Percentiles rank a stretch among this genome's conserved stretches.
Conservation (phyloP, 2,797 vertebrate genomes). For the Sciurus carolinensis region DNA sequence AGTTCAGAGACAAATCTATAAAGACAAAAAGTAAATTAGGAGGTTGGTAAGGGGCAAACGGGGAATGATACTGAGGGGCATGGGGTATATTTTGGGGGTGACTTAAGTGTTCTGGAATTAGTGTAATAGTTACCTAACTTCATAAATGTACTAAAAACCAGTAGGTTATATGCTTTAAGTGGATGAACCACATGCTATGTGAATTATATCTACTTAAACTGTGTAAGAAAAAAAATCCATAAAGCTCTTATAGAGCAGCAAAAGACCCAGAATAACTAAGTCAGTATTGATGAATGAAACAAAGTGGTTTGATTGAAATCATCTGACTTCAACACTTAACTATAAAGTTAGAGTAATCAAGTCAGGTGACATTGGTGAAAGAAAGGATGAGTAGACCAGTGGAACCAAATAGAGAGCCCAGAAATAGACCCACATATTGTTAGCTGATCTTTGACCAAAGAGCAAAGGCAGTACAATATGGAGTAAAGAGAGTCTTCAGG, state of each 20-base stretch:
- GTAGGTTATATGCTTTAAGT: slow-evolving; percentile 20
- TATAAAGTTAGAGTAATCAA: neutral
- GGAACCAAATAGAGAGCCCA: neutral
- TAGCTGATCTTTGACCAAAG: slow-evolving; percentile 24
- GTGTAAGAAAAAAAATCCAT: slow-evolving; percentile 4
- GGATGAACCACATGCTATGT: neutral
- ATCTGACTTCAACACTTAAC: neutral
- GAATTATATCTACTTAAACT: slow-evolving; percentile 25
- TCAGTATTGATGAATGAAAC: neutral
- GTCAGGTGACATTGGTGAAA: neutral
- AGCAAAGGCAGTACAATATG: neutral
- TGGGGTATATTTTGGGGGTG: neutral
- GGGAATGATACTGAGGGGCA: neutral
- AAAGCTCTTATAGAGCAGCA: neutral
- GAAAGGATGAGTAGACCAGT: neutral
- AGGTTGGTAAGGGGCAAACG: neutral
- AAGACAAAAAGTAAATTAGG: neutral
- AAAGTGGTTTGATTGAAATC: neutral
- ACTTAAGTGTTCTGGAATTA: neutral
- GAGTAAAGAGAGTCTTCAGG: neutral
- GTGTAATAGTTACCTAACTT: neutral
- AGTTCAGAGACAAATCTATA: neutral
- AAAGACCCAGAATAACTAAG: slow-evolving; percentile 29
- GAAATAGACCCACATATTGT: neutral
- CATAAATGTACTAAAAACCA: slow-evolving; percentile 23